These are phyloP conservation scores for Periophthalmus modestus DNA, from an alignment of 2,113 vertebrate species.

Conservation along the genomic window DNA sequence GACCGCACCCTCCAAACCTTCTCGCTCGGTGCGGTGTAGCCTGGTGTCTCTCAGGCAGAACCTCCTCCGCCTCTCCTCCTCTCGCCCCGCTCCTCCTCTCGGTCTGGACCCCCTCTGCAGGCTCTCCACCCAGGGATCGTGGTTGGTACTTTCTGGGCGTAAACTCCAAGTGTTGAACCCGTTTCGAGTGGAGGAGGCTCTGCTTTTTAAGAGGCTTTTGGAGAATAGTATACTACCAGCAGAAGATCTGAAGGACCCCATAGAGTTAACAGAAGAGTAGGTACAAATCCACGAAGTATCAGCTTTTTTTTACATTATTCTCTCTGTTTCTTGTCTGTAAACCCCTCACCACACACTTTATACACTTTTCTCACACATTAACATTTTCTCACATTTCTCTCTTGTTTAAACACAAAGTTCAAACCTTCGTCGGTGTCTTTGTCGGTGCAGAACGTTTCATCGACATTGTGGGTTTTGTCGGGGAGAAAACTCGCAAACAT, in stretches of 20 bases:
- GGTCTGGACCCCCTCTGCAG: conserved; percentile 81
- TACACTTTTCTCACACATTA: too few relatives aligned
- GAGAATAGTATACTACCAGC: conserved; percentile 87
- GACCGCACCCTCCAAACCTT: conserved; percentile 46
- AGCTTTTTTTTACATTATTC: too few relatives aligned
- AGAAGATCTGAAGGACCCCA: conserved; percentile 82
- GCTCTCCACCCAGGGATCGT: conserved; percentile 86
- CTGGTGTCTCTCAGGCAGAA: conserved; percentile 77
- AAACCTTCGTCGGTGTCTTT: too few relatives aligned
- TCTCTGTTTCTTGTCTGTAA: too few relatives aligned
- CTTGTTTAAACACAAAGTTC: too few relatives aligned
- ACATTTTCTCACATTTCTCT: too few relatives aligned
- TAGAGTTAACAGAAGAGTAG: conserved; percentile 91
- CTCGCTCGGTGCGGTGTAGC: conserved; percentile 82
- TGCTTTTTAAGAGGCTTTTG: conserved; percentile 88
- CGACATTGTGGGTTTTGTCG: too few relatives aligned
- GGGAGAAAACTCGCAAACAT: too few relatives aligned
- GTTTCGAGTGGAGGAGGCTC: conserved; percentile 89
- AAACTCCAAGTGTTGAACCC: conserved; percentile 89
- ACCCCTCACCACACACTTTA: too few relatives aligned
- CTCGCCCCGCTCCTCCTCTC: conserved; percentile 46
- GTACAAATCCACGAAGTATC: too few relatives aligned
- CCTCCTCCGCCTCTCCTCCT: conserved; percentile 69
- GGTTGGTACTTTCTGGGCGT: conserved; percentile 84
- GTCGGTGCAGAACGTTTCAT: too few relatives aligned